Conservation (phyloP, 2,888 invertebrate genomes). For the Eristalinus sepulchralis region DNA sequence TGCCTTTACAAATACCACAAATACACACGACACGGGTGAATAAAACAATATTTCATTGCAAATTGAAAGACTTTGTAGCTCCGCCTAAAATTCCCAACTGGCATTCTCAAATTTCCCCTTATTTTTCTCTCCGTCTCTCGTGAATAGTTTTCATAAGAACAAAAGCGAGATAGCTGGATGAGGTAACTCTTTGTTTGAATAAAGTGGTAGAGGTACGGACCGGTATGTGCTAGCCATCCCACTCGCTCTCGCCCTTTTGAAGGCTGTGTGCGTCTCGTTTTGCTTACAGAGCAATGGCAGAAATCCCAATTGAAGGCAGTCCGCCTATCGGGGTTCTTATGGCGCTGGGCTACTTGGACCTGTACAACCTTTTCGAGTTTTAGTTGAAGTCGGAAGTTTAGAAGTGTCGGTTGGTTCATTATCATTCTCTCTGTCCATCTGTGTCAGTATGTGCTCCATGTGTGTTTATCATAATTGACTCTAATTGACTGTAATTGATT, state of each 20-base stretch:
- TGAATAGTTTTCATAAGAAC: neutral
- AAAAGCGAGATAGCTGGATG: neutral
- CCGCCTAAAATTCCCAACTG: conserved; percentile 76
- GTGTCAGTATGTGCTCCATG: conserved; percentile 36
- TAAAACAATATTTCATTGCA: conserved; percentile 78
- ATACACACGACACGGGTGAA: conserved; percentile 54
- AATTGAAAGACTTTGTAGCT: conserved; percentile 79
- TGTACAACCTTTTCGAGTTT: conserved; percentile 75
- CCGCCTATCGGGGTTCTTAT: conserved; percentile 42
- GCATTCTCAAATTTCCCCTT: conserved; percentile 52
- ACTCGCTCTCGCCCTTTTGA: neutral
- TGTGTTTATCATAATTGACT: conserved; percentile 61
- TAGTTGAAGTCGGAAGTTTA: conserved; percentile 79
- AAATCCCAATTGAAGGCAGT: conserved; percentile 48
- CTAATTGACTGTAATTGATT: conserved; percentile 71
- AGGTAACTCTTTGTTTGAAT: neutral
- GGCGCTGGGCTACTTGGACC: conserved; percentile 76
- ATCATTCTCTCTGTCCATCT: conserved; percentile 35
- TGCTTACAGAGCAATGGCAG: conserved; percentile 50
- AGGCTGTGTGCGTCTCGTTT: conserved; percentile 21
- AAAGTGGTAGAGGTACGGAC: neutral
- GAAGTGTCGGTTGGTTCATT: conserved; percentile 75
- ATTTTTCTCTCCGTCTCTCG: conserved; percentile 35
- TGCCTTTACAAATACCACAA: conserved; percentile 18
- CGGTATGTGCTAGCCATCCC: conserved; percentile 21